Evolutionary conservation across 2,113 vertebrate genomes (phyloP).

Genomic region (Cromileptes altivelis): DNA sequence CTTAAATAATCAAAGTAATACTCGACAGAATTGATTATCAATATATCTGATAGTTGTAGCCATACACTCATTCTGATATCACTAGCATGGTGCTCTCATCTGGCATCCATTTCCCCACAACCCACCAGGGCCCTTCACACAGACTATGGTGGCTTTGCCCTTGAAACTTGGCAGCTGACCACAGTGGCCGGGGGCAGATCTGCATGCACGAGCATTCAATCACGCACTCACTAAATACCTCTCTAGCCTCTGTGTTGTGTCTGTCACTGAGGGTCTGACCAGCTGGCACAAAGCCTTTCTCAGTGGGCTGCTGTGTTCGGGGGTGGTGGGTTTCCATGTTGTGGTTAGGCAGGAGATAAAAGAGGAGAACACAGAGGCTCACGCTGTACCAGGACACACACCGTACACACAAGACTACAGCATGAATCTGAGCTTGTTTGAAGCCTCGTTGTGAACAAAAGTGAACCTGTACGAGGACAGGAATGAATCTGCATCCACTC

Average conservation of each 20-base stretch:
- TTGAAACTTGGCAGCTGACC: slow-evolving; percentile 48
- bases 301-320: slow-evolving; percentile 5
- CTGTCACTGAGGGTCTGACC: not conserved
- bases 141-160: slow-evolving; percentile 14
- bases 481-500: slow-evolving; percentile 7
- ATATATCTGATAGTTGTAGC: too few relatives aligned
- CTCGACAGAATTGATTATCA: too few relatives aligned
- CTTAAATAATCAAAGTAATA: not conserved
- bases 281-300: not conserved
- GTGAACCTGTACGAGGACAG: slow-evolving; percentile 9
- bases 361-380: not conserved
- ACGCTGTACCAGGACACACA: too few relatives aligned
- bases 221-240: slow-evolving; percentile 14
- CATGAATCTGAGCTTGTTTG: not conserved
- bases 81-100: not conserved
- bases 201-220: slow-evolving; percentile 18
- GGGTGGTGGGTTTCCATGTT: slow-evolving; percentile 22
- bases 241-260: slow-evolving; percentile 14
- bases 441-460: not conserved
- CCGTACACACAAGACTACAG: not conserved
- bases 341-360: not conserved
- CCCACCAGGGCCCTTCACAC: not conserved
- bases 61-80: not conserved
- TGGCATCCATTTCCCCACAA: not conserved
- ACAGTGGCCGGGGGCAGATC: not conserved